Base-by-base conservation (phyloP, 2,113 vertebrate genomes). In the Aldabrachelys gigantea region DNA sequence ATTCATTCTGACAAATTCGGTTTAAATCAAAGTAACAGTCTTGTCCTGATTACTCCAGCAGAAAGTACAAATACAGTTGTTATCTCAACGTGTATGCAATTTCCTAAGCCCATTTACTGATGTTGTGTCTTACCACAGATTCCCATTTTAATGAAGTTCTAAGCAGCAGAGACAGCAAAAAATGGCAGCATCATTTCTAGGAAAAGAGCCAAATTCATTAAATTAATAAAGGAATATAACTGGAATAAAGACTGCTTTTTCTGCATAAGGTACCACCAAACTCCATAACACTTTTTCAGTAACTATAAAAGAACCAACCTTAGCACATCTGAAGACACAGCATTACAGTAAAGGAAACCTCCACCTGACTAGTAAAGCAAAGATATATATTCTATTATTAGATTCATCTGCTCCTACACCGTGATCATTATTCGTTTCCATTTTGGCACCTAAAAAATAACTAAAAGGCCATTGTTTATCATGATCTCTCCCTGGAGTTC, bases 151-250 rank as follows among this genome's bases (percentile, higher is more conserved):
- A 89, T 6, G 85, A 94, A 95, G 69, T 29, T 89, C 92, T 62
- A 87, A 96, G 87, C 82, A 84, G 93, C 81, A 12, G 53, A 47
- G 3, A 59, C 47, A 65, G 89, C 93, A 91, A 91, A 94, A 93
- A 96, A 87, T 2, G 52, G 92, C 93, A 93, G 49, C 89, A 69
- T 88, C 65, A 8, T 88, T 93, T 95, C 95, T 84, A 96, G 97
- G 94, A 97, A 94, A 14, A 89, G 72, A 96, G 96, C 95, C 97
- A 97, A 93, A 80, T 89, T 93, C 88, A 72, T 94, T 95, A 93
- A 95, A 89, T 91, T 84, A 88, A 96, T 93, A 95, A 94, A 96
- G 75, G 65, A 91, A 92, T 38, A 86, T 59, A 93, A 94, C 75
- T 82, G 82, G 27, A 75, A 24, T 49, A 25, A 92, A 65, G 1